Percentiles rank a stretch among this genome's conserved stretches.
These are phyloP conservation scores for Mimachlamys varia DNA, from an alignment of 2,888 invertebrate species.

Conservation along the genomic window DNA sequence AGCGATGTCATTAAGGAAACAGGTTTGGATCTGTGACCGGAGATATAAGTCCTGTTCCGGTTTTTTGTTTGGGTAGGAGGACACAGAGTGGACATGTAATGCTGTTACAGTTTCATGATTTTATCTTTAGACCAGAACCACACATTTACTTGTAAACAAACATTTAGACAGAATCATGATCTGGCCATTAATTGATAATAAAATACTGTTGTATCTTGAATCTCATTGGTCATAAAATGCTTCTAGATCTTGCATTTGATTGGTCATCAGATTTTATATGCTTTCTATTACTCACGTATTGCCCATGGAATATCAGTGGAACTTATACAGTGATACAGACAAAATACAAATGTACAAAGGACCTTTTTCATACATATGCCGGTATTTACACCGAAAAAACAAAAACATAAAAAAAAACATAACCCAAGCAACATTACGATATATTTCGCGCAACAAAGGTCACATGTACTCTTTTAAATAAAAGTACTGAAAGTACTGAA, in stretches of 20 bases:
- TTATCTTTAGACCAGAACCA: background rate
- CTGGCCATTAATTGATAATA: background rate
- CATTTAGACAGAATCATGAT: background rate
- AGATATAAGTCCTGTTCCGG: background rate
- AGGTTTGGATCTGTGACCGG: background rate
- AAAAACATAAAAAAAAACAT: no score
- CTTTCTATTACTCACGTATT: background rate
- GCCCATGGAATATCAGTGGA: background rate
- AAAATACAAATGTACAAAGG: conserved; percentile 7
- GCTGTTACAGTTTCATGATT: background rate
- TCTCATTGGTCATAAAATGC: background rate
- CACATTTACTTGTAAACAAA: conserved; percentile 14
- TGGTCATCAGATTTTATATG: background rate
- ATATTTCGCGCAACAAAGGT: background rate
- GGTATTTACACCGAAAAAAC: background rate
- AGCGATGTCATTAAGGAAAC: conserved; percentile 8
- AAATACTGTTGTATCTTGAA: background rate
- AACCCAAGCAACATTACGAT: background rate
- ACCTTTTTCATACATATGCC: background rate
- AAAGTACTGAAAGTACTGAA: no score
- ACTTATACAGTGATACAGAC: background rate
- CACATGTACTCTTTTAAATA: background rate
- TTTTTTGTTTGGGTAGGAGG: background rate
- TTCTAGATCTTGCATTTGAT: background rate
- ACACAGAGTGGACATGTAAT: background rate